Base-by-base conservation (phyloP, 2,888 invertebrate species). In the Volucella bombylans region DNA sequence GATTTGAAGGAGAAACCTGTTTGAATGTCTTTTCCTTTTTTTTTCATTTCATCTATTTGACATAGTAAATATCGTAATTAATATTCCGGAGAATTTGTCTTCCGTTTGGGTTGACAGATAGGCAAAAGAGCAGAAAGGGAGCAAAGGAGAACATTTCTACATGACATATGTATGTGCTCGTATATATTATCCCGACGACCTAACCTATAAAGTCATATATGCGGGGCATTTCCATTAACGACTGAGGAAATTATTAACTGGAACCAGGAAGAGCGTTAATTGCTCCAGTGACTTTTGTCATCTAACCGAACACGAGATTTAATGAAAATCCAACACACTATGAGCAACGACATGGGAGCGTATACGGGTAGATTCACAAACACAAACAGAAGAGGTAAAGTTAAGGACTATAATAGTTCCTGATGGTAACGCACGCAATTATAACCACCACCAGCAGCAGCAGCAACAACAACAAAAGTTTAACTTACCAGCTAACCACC, bases 271-370 rank as follows among this genome's bases (percentile, higher is more conserved):
- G 77, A 69, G 76, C 71, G 82, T 78, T 86, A 82, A 86, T 86
- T 86, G 86, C 86, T 86, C 45, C 73, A 86, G 77, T 82, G 86
- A 86, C 72, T 86, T 82, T 86, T 77, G 86, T 82, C 86, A 69
- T 78, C 86, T 69, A 77, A 86, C 73, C 86, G 65, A 82, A 85
- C 64, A 76, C 61, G 77, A 81, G 81, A 85, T 85, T 85, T 81
- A 72, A 85, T 85, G 85, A 81, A 85, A 80, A 81, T 85, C 72
- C 85, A 76, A 72, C 83, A 31, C 6, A 31, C 31, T 23, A 23
- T 80, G 71, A 80, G 80, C 74, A 67, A 71, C 73, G 57, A 59
- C 71, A 59, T 52, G 15, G 41, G 49, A n/a, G 15, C 31, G 43
- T 31, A 41, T 41, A 47, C 23, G 52, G 65, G 23, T 23, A 71